Evolutionary conservation across 2,888 invertebrate genomes (phyloP).

Genomic region (Hyalella azteca): DNA sequence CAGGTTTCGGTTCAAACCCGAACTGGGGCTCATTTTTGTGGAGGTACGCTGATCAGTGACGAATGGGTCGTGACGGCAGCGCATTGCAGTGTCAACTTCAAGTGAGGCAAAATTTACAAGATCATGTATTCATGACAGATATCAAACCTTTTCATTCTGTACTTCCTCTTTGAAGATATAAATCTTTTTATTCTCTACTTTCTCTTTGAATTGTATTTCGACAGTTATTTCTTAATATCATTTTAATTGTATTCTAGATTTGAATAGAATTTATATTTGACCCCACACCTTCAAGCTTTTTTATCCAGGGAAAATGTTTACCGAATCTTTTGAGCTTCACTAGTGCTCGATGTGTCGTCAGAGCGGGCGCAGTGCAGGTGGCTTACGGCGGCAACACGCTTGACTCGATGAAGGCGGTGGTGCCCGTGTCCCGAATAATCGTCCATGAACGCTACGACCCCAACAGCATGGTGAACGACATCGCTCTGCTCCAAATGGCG

Average conservation of each 20-base stretch:
- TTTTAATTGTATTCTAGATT: too few relatives aligned
- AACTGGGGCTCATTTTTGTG: conserved; percentile 43
- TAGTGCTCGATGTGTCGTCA: neutral
- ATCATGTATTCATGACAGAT: too few relatives aligned
- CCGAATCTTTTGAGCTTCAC: too few relatives aligned
- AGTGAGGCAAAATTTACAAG: too few relatives aligned
- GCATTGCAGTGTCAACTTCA: conserved; percentile 42
- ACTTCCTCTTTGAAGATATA: too few relatives aligned
- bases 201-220: too few relatives aligned
- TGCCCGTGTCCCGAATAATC: neutral
- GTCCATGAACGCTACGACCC: conserved; percentile 39
- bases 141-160: too few relatives aligned
- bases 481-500: conserved; percentile 47
- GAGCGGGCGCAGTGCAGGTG: neutral
- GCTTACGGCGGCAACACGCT: conserved; percentile 2
- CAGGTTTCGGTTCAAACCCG: conserved; percentile 51
- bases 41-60: conserved; percentile 44
- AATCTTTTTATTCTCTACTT: too few relatives aligned
- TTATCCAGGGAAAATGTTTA: too few relatives aligned
- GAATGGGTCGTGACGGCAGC: conserved; percentile 52
- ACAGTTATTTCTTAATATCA: too few relatives aligned
- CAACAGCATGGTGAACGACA: conserved; percentile 40
- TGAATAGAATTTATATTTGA: too few relatives aligned
- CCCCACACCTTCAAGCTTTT: too few relatives aligned
- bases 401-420: neutral